Percentiles rank a stretch among this genome's conserved stretches.
phyloP scores from a whole-genome alignment of 2,888 invertebrate genomes.

The Drosophila siamana region DNA sequence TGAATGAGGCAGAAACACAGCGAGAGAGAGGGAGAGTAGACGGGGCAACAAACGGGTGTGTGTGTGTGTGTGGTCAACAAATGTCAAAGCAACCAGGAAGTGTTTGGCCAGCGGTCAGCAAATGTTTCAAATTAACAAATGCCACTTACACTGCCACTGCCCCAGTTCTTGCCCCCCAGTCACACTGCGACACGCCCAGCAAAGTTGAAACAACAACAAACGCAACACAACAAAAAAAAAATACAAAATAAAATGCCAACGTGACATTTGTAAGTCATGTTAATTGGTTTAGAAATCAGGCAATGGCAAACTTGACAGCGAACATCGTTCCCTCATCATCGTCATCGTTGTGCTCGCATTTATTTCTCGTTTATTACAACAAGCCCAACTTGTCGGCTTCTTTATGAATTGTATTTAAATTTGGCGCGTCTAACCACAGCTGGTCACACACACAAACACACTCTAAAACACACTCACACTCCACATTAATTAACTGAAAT shows the following conservation, averaged over 20 bases:
- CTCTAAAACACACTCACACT: no score
- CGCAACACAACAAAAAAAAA: conserved; percentile 12
- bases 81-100: conserved; percentile 73
- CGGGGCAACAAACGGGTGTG: no score
- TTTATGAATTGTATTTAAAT: conserved; percentile 57
- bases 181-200: conserved; percentile 22
- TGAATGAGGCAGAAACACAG: conserved; percentile 30
- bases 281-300: conserved; percentile 67
- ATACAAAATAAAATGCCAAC: conserved; percentile 32
- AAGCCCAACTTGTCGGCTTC: conserved; percentile 27
- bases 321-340: conserved; percentile 40
- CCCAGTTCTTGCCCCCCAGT: conserved; percentile 24
- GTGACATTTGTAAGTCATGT: conserved; percentile 65
- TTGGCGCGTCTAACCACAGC: conserved; percentile 16
- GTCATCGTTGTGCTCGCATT: no score
- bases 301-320: conserved; percentile 52
- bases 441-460: conserved; percentile 16
- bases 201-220: conserved; percentile 31
- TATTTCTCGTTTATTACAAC: conserved; percentile 35
- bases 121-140: conserved; percentile 66
- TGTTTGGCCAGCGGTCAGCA: conserved; percentile 52
- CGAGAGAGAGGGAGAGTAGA: conserved; percentile 12
- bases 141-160: conserved; percentile 51
- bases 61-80: conserved; percentile 59
- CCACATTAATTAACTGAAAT: conserved; percentile 63